phyloP scores from a whole-genome alignment of 2,888 invertebrate genomes.

The Sialis lutaria region DNA sequence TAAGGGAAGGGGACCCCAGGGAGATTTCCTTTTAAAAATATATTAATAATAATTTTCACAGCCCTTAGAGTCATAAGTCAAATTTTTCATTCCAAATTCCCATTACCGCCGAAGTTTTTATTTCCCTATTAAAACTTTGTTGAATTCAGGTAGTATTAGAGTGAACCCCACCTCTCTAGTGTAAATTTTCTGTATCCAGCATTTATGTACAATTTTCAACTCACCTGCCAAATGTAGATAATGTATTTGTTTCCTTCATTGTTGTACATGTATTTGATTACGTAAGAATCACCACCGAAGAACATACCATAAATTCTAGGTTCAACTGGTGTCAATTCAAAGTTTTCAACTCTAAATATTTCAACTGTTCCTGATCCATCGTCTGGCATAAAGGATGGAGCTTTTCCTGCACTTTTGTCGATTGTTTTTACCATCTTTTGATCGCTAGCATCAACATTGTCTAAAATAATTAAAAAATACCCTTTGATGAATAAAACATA shows the following conservation, averaged over 20 bases:
- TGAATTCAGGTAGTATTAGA: background rate
- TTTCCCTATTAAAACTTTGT: too few species aligned
- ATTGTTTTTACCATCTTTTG: conserved; percentile 20
- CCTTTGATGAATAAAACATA: too few species aligned
- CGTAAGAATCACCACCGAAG: conserved; percentile 47
- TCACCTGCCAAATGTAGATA: conserved; percentile 51
- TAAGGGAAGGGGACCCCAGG: too few species aligned
- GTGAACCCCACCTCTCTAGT: background rate
- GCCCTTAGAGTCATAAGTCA: too few species aligned
- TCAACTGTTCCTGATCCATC: conserved; percentile 41
- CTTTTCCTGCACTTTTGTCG: conserved; percentile 37
- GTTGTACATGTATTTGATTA: conserved; percentile 42
- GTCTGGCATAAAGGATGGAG: conserved; percentile 59
- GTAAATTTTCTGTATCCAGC: background rate
- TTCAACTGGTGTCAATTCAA: conserved; percentile 27
- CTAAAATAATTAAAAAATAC: too few species aligned
- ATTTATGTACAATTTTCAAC: conserved; percentile 8
- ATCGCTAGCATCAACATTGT: conserved; percentile 9
- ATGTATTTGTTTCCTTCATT: conserved; percentile 33
- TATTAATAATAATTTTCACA: too few species aligned
- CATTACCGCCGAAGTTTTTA: too few species aligned
- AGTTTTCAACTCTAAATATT: conserved; percentile 29
- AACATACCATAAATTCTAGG: conserved; percentile 31
- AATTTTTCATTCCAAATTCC: too few species aligned
- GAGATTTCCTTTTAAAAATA: too few species aligned